Conservation (phyloP, 2,113 vertebrate genomes). For the Dasyprocta punctata region DNA sequence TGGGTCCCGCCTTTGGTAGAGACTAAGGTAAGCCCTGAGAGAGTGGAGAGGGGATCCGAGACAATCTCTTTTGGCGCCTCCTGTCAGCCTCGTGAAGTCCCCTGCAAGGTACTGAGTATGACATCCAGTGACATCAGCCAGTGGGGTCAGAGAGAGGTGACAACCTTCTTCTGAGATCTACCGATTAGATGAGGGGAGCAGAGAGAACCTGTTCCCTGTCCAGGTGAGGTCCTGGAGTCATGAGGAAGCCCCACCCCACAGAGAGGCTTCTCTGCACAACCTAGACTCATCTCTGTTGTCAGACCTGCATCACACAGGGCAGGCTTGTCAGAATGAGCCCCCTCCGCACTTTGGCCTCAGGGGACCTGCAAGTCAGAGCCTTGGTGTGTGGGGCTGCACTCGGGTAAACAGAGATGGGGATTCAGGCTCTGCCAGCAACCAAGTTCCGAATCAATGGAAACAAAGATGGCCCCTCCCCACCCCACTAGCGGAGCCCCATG, state of each 20-base stretch:
- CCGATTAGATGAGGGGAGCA: not conserved
- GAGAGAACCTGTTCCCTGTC: not conserved
- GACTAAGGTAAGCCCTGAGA: not conserved
- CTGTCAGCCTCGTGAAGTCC: not conserved
- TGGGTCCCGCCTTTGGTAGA: not conserved
- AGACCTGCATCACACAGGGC: not conserved
- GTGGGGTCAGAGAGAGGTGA: not conserved
- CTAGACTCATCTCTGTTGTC: not conserved
- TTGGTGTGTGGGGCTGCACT: not conserved
- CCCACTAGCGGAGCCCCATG: not conserved
- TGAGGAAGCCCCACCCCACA: not conserved
- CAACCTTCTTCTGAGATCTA: not conserved
- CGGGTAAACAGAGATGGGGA: not conserved
- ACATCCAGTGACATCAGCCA: not conserved
- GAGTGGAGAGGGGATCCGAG: not conserved
- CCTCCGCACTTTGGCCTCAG: not conserved
- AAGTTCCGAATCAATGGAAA: not conserved
- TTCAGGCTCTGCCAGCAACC: not conserved
- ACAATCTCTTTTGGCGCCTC: not conserved
- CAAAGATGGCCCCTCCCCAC: not conserved
- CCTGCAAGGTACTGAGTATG: not conserved
- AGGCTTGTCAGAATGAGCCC: not conserved
- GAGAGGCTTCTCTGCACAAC: not conserved
- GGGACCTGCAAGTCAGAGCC: not conserved
- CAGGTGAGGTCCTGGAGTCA: not conserved